Evolutionary conservation across 2,113 vertebrate species (phyloP).

Genomic region (Xenopus tropicalis): DNA sequence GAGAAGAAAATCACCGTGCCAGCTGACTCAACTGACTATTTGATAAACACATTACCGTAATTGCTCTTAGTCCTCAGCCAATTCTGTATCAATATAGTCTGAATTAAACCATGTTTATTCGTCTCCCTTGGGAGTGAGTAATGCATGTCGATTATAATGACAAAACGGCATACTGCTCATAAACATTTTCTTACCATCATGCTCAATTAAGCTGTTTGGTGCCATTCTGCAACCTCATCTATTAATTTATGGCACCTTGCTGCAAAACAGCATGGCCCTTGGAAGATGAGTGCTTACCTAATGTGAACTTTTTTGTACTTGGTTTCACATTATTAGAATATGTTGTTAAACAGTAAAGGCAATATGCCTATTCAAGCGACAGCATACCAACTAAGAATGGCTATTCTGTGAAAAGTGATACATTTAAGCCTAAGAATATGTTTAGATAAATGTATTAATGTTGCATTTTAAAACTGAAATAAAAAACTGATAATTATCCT

Average conservation of each 20-base stretch:
- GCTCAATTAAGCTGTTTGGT: background rate
- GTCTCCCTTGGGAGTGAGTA: background rate
- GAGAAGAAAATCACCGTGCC: background rate
- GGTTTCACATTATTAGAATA: constrained; percentile 48
- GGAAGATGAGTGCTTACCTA: no score
- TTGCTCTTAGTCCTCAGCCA: constrained; percentile 5
- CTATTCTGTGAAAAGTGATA: no score
- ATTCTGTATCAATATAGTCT: background rate
- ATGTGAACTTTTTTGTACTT: constrained; percentile 16
- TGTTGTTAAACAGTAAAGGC: background rate
- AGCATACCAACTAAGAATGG: no score
- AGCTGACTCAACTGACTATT: constrained; percentile 13
- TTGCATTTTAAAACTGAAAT: no score
- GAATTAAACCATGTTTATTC: background rate
- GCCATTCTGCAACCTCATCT: background rate
- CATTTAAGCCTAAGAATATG: no score
- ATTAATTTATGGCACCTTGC: background rate
- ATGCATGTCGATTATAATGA: background rate
- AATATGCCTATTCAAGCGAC: no score
- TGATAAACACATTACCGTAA: constrained; percentile 16
- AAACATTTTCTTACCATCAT: background rate
- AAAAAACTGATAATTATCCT: no score
- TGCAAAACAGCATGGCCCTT: background rate
- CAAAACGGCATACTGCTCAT: background rate
- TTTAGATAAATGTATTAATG: no score